phyloP scores from a whole-genome alignment of 2,797 vertebrate species.

The Neosilurus hyrtlii region DNA sequence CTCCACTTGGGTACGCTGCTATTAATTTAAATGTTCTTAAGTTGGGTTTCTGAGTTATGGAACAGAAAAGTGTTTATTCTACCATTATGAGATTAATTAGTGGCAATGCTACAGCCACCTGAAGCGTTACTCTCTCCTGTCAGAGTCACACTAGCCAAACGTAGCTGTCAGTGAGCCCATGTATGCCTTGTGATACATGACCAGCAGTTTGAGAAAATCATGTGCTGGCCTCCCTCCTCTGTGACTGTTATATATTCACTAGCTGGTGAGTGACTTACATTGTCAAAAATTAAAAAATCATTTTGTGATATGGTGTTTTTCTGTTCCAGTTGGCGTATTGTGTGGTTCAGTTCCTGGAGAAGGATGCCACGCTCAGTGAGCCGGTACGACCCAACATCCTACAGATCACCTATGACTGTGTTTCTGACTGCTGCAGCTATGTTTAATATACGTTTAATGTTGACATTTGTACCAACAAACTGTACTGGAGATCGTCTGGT shows the following conservation, averaged over 20 bases:
- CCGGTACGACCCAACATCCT: conserved; percentile 71
- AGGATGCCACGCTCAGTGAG: conserved; percentile 93
- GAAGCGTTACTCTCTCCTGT: neutral
- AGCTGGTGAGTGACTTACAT: neutral
- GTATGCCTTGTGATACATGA: too few species aligned
- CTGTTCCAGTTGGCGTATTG: conserved; percentile 90
- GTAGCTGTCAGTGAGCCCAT: neutral
- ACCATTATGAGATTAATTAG: neutral
- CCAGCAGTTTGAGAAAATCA: neutral
- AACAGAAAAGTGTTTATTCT: neutral
- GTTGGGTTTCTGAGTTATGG: neutral
- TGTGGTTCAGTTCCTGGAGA: conserved; percentile 98
- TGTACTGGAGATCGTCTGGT: neutral
- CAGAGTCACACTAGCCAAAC: neutral
- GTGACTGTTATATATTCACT: too few species aligned
- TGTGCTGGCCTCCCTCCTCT: neutral
- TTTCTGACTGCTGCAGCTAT: neutral
- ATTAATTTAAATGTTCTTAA: neutral
- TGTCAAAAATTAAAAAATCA: neutral
- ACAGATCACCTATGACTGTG: neutral
- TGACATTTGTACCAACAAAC: neutral
- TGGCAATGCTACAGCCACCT: neutral
- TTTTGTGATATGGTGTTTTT: conserved; percentile 47
- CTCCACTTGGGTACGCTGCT: too few species aligned
- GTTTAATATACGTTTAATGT: neutral